phyloP scores from a whole-genome alignment of 2,888 invertebrate genomes.

The Alloscopus bannaensis region DNA sequence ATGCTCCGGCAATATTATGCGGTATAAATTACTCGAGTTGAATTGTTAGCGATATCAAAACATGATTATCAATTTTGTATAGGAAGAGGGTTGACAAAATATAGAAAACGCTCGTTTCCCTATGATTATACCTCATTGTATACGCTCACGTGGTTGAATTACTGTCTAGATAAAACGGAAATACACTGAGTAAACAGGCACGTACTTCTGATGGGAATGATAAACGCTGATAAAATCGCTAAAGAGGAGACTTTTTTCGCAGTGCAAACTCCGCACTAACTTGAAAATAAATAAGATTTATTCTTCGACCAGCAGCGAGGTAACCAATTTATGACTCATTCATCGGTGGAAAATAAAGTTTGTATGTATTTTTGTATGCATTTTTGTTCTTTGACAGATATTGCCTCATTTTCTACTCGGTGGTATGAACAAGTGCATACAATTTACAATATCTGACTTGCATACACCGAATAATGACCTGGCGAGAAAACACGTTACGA shows the following conservation, averaged over 20 bases:
- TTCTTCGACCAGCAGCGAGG: too few species aligned
- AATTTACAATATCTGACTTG: too few species aligned
- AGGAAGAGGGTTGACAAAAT: slow-evolving; percentile 31
- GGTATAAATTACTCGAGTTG: background rate
- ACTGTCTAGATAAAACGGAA: slow-evolving; percentile 11
- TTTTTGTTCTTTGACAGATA: background rate
- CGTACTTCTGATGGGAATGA: slow-evolving; percentile 14
- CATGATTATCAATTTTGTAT: slow-evolving; percentile 27
- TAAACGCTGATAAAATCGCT: slow-evolving; percentile 4
- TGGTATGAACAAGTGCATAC: too few species aligned
- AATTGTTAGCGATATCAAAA: slow-evolving; percentile 9
- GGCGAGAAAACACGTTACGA: too few species aligned
- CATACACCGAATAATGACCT: too few species aligned
- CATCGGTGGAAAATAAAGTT: background rate
- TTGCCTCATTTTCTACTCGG: slow-evolving; percentile 20
- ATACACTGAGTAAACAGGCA: slow-evolving; percentile 20
- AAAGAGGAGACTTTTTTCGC: background rate
- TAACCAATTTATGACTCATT: background rate
- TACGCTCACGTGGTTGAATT: too few species aligned
- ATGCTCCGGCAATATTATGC: background rate
- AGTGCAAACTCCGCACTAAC: too few species aligned
- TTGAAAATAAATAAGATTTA: too few species aligned
- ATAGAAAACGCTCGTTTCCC: too few species aligned
- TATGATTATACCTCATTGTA: too few species aligned
- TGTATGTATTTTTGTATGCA: background rate